Evolutionary conservation across 2,888 invertebrate genomes (phyloP).

Genomic region (Hyposoter dolosus): DNA sequence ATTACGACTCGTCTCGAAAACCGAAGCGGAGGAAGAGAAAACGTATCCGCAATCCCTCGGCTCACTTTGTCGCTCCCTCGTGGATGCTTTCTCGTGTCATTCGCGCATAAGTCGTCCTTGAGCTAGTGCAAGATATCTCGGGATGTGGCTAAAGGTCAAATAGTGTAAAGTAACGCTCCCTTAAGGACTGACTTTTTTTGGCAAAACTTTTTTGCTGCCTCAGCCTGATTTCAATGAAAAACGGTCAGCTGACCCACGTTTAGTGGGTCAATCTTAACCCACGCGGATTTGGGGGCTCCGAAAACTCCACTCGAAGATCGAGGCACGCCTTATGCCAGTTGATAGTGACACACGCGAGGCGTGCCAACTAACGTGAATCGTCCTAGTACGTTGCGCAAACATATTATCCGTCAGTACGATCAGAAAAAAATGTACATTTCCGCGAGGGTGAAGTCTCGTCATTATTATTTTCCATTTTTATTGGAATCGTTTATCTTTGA

Average conservation of each 20-base stretch:
- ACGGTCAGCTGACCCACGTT: background rate
- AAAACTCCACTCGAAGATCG: background rate
- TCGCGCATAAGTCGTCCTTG: background rate
- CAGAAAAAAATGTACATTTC: background rate
- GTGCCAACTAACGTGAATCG: background rate
- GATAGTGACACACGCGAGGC: background rate
- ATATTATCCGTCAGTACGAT: slow-evolving; percentile 2
- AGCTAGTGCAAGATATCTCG: background rate
- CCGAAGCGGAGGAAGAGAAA: background rate
- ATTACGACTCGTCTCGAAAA: background rate
- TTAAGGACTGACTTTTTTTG: background rate
- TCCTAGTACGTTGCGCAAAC: background rate
- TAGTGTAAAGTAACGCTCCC: background rate
- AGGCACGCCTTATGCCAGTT: background rate
- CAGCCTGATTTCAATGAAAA: background rate
- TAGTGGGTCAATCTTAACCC: background rate
- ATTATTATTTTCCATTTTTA: background rate
- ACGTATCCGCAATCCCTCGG: background rate
- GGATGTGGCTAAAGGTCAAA: background rate
- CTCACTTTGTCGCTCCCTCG: background rate
- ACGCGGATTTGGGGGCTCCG: background rate
- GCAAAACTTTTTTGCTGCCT: background rate
- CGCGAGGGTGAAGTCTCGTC: background rate
- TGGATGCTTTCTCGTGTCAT: background rate
- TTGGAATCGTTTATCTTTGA: background rate